A percentile compares a stretch with the other conserved stretches of the same genome.
These are phyloP conservation scores for Perdita meconis DNA, from an alignment of 2,888 invertebrate genomes.

Conservation along the genomic window DNA sequence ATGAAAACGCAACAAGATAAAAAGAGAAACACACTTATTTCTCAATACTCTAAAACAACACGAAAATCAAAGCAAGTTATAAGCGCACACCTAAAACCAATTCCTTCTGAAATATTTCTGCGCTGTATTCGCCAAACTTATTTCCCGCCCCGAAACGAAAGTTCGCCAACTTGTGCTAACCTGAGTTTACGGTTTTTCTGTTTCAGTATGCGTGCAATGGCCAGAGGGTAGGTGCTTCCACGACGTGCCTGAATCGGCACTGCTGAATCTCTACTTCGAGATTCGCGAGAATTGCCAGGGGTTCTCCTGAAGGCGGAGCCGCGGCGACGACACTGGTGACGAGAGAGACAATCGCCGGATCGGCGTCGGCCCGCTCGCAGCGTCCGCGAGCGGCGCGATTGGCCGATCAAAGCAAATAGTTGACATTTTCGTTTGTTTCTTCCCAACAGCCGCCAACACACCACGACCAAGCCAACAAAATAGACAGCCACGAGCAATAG, in stretches of 20 bases:
- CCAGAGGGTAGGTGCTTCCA: constrained; percentile 91
- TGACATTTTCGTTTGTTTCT: constrained; percentile 63
- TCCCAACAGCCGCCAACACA: constrained; percentile 80
- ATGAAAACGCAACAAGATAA: too few relatives aligned
- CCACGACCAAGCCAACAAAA: constrained; percentile 82
- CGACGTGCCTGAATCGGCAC: constrained; percentile 82
- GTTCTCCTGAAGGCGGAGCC: constrained; percentile 80
- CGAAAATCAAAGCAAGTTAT: too few relatives aligned
- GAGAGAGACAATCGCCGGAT: constrained; percentile 46
- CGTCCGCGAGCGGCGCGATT: constrained; percentile 53
- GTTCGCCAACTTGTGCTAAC: background rate
- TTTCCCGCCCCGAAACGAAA: background rate
- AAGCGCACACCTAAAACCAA: too few relatives aligned
- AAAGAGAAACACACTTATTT: too few relatives aligned
- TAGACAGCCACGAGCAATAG: constrained; percentile 61
- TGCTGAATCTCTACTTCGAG: constrained; percentile 82
- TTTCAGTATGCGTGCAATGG: constrained; percentile 96
- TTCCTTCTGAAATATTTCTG: too few relatives aligned
- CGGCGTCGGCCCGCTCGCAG: constrained; percentile 36
- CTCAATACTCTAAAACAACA: too few relatives aligned
- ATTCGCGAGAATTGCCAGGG: constrained; percentile 81
- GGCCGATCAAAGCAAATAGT: constrained; percentile 23
- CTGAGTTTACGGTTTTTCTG: constrained; percentile 83
- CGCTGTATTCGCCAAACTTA: too few relatives aligned
- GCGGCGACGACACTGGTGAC: constrained; percentile 74